phyloP scores from a whole-genome alignment of 2,797 vertebrate species.

The Mus spretus region DNA sequence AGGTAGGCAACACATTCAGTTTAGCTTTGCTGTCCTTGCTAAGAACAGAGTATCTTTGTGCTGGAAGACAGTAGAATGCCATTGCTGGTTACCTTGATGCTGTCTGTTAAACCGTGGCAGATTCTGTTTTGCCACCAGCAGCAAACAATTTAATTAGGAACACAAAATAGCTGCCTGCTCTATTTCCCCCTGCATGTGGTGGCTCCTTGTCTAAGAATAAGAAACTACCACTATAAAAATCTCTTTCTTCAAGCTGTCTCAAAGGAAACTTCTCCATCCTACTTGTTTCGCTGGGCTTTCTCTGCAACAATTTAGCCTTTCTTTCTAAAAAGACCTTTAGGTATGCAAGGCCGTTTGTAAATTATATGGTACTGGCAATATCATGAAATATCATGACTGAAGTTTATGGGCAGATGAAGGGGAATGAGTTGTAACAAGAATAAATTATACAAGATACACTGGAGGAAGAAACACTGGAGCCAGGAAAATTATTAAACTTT shows the following conservation, averaged over 20 bases:
- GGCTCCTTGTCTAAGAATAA: slow-evolving; percentile 70
- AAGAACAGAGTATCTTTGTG: slow-evolving; percentile 46
- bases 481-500: slow-evolving; percentile 80
- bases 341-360: slow-evolving; percentile 84
- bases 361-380: slow-evolving; percentile 84
- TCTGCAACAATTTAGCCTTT: slow-evolving; percentile 80
- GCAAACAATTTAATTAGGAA: slow-evolving; percentile 80
- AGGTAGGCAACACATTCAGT: neutral
- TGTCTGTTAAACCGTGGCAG: neutral
- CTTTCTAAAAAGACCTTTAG: slow-evolving; percentile 81
- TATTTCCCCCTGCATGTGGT: slow-evolving; percentile 48
- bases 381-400: slow-evolving; percentile 84
- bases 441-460: slow-evolving; percentile 69
- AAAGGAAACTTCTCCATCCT: slow-evolving; percentile 75
- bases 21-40: neutral
- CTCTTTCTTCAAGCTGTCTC: slow-evolving; percentile 73
- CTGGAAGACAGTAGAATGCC: slow-evolving; percentile 18
- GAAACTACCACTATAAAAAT: slow-evolving; percentile 56
- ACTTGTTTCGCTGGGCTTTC: slow-evolving; percentile 77
- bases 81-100: slow-evolving; percentile 60
- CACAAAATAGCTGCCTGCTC: slow-evolving; percentile 65
- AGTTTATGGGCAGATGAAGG: slow-evolving; percentile 82
- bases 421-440: slow-evolving; percentile 83
- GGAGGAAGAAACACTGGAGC: slow-evolving; percentile 66
- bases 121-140: slow-evolving; percentile 69